A percentile compares a stretch with the other conserved stretches of the same genome.
Conservation (phyloP, 2,113 vertebrate genomes). For the Rhinichthys klamathensis region DNA sequence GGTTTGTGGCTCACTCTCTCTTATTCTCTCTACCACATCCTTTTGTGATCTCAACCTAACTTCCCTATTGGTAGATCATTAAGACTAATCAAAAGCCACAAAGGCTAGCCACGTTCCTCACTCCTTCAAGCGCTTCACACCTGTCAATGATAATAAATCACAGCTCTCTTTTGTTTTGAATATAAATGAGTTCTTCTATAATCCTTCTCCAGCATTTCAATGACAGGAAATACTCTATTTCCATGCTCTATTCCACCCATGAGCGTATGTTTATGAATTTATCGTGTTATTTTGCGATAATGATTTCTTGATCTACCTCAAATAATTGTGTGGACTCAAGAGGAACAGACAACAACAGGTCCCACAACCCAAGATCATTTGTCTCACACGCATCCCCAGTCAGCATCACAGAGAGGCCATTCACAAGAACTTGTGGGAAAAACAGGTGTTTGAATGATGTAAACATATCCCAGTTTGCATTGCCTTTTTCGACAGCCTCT, state of each 20-base stretch:
- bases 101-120: conserved; percentile 53
- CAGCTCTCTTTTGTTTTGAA: not conserved
- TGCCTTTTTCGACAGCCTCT: conserved; percentile 58
- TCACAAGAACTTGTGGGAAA: conserved; percentile 60
- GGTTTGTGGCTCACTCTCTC: conserved; percentile 71
- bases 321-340: conserved; percentile 56
- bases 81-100: conserved; percentile 76
- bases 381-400: conserved; percentile 40
- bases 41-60: conserved; percentile 67
- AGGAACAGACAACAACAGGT: conserved; percentile 49
- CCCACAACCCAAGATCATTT: conserved; percentile 51
- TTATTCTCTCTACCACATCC: conserved; percentile 67
- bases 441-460: conserved; percentile 75
- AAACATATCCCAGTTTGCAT: conserved; percentile 57
- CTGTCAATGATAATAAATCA: not conserved
- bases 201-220: not conserved
- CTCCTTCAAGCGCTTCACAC: conserved; percentile 15
- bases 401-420: conserved; percentile 50
- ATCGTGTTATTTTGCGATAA: conserved; percentile 35
- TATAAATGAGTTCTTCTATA: not conserved
- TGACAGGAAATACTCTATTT: conserved; percentile 16
- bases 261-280: conserved; percentile 40
- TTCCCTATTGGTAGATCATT: conserved; percentile 75
- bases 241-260: not conserved
- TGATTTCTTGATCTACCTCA: conserved; percentile 57